Percentiles rank a stretch among this genome's conserved stretches.
Conservation (phyloP, 2,113 vertebrate species). For the Crotalus helleri region DNA sequence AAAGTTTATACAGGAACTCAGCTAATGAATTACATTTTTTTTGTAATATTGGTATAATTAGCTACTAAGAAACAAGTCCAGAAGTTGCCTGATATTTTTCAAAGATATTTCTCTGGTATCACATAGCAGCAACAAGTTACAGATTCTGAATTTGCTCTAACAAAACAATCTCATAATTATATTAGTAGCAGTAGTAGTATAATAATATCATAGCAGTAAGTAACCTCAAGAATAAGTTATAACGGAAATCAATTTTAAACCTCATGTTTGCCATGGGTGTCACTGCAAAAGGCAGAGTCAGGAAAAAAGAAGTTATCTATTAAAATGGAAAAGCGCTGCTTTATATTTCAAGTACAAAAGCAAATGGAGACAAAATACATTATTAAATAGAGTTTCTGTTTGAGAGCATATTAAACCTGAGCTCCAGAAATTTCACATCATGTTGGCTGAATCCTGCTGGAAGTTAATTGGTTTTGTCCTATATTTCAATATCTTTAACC, state of each 20-base stretch:
- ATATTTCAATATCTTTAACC: background rate
- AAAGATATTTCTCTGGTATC: background rate
- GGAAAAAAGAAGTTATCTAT: background rate
- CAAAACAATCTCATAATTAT: background rate
- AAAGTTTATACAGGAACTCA: background rate
- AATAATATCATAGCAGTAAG: background rate
- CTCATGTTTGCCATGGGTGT: background rate
- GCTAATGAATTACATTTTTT: background rate
- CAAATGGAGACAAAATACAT: background rate
- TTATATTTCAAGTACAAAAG: constrained; percentile 15
- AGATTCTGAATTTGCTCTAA: background rate
- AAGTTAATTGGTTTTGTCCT: background rate
- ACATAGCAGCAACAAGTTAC: background rate
- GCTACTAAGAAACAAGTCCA: background rate
- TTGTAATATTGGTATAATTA: background rate
- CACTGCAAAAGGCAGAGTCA: background rate
- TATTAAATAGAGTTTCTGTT: background rate
- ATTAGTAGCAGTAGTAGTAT: background rate
- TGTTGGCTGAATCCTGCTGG: background rate
- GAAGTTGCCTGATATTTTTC: background rate
- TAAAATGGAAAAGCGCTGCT: constrained; percentile 6
- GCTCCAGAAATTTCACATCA: background rate
- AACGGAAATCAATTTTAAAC: background rate
- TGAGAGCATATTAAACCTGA: background rate
- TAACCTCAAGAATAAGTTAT: background rate